Conservation (phyloP, 2,113 vertebrate species). For the Rhea pennata region DNA sequence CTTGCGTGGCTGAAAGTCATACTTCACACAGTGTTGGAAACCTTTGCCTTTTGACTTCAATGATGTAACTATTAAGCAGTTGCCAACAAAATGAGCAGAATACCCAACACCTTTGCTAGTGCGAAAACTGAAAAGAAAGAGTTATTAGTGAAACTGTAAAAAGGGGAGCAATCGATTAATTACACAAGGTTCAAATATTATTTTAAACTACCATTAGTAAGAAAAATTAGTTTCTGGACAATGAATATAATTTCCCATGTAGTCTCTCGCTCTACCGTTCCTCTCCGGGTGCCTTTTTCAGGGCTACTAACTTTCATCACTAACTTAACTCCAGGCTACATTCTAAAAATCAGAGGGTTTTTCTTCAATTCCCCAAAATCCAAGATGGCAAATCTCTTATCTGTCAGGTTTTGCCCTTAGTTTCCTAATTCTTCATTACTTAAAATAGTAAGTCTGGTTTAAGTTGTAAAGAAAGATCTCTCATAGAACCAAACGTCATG, state of each 20-base stretch:
- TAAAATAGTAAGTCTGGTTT: background rate
- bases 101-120: slow-evolving; percentile 98
- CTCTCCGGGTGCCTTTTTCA: background rate
- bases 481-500: background rate
- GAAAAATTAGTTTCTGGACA: background rate
- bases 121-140: slow-evolving; percentile 87
- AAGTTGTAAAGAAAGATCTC: background rate
- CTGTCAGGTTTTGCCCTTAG: accelerated
- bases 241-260: background rate
- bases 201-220: background rate
- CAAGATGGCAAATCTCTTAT: background rate
- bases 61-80: slow-evolving; percentile 96
- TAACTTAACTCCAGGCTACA: background rate
- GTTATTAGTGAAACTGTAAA: background rate
- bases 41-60: slow-evolving; percentile 99
- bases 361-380: background rate
- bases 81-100: slow-evolving; percentile 97
- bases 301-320: background rate
- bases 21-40: slow-evolving; percentile 98
- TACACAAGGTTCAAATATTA: background rate
- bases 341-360: background rate
- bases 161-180: background rate
- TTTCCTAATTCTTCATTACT: background rate
- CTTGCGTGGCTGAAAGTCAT: slow-evolving; percentile 97
- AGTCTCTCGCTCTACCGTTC: background rate